Evolutionary conservation across 2,113 vertebrate species (phyloP).

Genomic region (Ameiurus melas): DNA sequence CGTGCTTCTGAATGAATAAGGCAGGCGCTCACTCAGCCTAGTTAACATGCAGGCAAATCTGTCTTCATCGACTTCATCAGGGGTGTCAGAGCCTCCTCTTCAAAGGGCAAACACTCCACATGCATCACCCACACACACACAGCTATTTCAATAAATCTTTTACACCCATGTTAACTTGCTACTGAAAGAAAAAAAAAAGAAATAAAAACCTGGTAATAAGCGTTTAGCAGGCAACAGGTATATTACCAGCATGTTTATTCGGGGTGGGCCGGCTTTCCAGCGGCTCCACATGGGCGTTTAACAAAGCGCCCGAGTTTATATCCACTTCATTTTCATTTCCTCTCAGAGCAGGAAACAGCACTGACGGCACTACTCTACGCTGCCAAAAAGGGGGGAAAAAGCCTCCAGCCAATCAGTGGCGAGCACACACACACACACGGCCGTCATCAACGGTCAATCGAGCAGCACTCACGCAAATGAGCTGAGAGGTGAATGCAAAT

Average conservation of each 20-base stretch:
- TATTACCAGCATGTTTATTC: conserved; percentile 32
- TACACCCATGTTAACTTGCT: conserved; percentile 15
- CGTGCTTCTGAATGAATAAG: conserved; percentile 42
- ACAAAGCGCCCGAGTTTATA: conserved; percentile 50
- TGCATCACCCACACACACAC: conserved; percentile 18
- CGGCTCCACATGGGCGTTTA: conserved; percentile 46
- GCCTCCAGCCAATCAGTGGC: not conserved
- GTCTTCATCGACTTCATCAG: conserved; percentile 58
- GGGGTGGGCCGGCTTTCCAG: conserved; percentile 30
- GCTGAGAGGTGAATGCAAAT: conserved; percentile 19
- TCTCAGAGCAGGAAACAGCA: conserved; percentile 34
- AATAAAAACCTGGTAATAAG: not conserved
- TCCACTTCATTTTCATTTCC: conserved; percentile 55
- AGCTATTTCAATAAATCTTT: not conserved
- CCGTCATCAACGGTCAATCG: conserved; percentile 13
- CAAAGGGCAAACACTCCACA: conserved; percentile 30
- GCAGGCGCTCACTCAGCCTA: conserved; percentile 60
- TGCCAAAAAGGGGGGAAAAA: not conserved
- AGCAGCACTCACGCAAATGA: conserved; percentile 28
- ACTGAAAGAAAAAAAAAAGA: not conserved
- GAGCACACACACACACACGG: not conserved
- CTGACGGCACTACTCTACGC: not conserved
- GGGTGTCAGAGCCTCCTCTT: conserved; percentile 47
- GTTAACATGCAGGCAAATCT: conserved; percentile 71
- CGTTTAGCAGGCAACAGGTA: conserved; percentile 30